phyloP scores from a whole-genome alignment of 2,888 invertebrate genomes.

The Torymus auratus region DNA sequence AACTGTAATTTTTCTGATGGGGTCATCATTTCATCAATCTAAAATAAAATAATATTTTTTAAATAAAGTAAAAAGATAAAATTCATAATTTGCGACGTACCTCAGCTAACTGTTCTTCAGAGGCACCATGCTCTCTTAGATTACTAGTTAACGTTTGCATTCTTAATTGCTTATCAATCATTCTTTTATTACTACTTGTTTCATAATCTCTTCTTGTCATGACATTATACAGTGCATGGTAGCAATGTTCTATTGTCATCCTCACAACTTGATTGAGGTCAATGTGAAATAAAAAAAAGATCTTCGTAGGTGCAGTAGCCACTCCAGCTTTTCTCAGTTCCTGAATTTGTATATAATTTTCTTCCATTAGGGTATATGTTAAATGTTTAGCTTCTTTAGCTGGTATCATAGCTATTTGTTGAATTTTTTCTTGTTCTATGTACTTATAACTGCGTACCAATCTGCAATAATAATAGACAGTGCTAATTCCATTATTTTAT shows the following conservation, averaged over 20 bases:
- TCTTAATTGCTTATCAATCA: conserved; percentile 91
- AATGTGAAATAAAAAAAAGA: conserved; percentile 87
- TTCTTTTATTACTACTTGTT: conserved; percentile 83
- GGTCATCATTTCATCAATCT: conserved; percentile 91
- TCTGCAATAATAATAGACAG: conserved; percentile 74
- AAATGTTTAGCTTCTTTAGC: conserved; percentile 94
- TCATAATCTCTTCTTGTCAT: conserved; percentile 83
- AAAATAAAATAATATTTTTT: conserved; percentile 65
- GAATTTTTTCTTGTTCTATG: conserved; percentile 94
- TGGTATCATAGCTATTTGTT: conserved; percentile 94
- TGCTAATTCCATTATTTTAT: no score
- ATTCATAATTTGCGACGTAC: conserved; percentile 76
- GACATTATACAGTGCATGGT: conserved; percentile 84
- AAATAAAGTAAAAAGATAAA: not conserved
- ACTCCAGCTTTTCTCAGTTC: conserved; percentile 85
- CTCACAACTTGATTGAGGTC: conserved; percentile 83
- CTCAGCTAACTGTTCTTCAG: conserved; percentile 88
- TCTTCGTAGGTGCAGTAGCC: conserved; percentile 87
- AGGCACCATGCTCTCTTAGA: conserved; percentile 87
- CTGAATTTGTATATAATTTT: conserved; percentile 85
- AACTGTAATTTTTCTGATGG: conserved; percentile 89
- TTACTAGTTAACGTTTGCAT: conserved; percentile 89
- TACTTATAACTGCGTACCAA: conserved; percentile 88
- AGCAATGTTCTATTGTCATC: conserved; percentile 84
- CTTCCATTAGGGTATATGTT: conserved; percentile 90